Conservation (phyloP, 92 coral and sea anemone species). For the Chrysogorgia sp. region DNA sequence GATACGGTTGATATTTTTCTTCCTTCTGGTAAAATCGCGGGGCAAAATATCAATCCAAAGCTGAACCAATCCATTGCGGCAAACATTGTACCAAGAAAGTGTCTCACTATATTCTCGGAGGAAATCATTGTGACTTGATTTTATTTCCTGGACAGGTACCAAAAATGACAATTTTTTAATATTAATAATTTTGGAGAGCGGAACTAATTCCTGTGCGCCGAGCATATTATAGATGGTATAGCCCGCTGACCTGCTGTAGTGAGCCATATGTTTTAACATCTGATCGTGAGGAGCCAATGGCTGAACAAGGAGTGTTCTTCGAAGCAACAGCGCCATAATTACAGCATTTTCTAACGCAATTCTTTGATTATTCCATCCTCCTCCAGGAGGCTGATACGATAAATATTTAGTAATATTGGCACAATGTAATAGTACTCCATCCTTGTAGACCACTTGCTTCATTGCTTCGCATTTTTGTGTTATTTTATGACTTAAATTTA, state of each 20-base stretch:
- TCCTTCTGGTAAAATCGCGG: conserved; percentile 8
- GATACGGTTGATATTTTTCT: conserved; percentile 8
- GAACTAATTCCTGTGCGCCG: conserved; percentile 52
- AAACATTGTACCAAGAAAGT: conserved; percentile 65
- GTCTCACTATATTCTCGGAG: conserved; percentile 31
- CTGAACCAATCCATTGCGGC: conserved; percentile 84
- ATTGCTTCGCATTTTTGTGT: neutral
- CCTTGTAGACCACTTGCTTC: conserved; percentile 36
- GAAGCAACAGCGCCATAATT: conserved; percentile 73
- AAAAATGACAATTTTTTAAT: conserved; percentile 66
- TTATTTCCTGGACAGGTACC: conserved; percentile 76
- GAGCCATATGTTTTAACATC: conserved; percentile 57
- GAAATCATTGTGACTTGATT: conserved; percentile 67
- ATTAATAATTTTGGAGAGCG: conserved; percentile 78
- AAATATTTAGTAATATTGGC: conserved; percentile 58
- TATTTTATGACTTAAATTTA: neutral
- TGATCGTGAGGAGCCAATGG: conserved; percentile 89
- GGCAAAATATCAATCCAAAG: conserved; percentile 84
- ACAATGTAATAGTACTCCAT: conserved; percentile 63
- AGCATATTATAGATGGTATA: conserved; percentile 74
- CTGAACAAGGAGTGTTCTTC: conserved; percentile 83
- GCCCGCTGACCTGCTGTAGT: conserved; percentile 36
- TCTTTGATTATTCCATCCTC: conserved; percentile 99
- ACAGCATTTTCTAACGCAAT: conserved; percentile 96
- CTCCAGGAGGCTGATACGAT: conserved; percentile 97